phyloP scores from a whole-genome alignment of 2,113 vertebrate genomes.

The Rhipidura dahli region DNA sequence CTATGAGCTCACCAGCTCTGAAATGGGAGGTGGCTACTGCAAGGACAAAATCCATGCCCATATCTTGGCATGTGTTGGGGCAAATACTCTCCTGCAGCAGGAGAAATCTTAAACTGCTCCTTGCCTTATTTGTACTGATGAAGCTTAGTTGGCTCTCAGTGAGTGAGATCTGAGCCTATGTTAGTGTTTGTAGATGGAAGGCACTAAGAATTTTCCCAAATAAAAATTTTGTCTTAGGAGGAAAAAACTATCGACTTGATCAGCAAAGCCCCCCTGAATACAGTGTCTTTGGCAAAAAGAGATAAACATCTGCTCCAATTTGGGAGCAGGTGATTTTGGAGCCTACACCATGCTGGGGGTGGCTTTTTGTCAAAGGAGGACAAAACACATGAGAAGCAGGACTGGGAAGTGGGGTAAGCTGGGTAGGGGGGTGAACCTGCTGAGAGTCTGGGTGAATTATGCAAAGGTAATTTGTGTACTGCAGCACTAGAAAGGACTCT shows the following conservation, averaged over 20 bases:
- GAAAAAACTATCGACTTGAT: not conserved
- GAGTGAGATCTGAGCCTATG: not conserved
- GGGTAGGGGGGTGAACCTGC: not conserved
- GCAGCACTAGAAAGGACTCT: not conserved
- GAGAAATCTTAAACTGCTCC: not conserved
- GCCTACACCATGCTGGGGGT: accelerated
- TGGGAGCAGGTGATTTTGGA: not conserved
- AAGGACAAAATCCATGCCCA: not conserved
- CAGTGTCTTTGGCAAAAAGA: not conserved
- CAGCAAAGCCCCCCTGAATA: not conserved
- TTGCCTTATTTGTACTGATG: not conserved
- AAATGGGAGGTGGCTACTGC: not conserved
- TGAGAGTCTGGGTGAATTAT: not conserved
- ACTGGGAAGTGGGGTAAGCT: not conserved
- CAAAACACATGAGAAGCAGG: not conserved
- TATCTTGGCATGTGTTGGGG: not conserved
- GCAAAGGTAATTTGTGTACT: not conserved
- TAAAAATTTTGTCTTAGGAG: not conserved
- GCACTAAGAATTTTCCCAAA: not conserved
- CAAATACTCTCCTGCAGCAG: not conserved
- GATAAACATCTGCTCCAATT: not conserved
- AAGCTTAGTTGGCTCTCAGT: not conserved
- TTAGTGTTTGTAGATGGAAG: not conserved
- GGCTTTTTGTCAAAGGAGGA: not conserved
- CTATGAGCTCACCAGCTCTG: not conserved